A percentile compares a stretch with the other conserved stretches of the same genome.
Conservation (phyloP, 2,888 invertebrate species). For the Lordiphosa andalusiaca region DNA sequence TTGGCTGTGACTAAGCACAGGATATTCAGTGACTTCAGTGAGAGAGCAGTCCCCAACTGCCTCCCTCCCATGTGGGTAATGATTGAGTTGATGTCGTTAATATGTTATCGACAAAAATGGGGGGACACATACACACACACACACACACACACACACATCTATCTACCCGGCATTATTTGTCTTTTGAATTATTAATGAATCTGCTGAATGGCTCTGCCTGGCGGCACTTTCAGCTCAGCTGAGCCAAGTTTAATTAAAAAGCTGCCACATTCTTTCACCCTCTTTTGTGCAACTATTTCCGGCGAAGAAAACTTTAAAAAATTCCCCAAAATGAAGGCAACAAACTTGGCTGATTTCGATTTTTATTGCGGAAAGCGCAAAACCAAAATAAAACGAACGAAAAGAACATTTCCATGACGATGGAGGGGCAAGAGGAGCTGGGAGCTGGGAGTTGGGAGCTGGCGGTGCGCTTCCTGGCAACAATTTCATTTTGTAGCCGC, state of each 20-base stretch:
- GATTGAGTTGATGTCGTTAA: slow-evolving; percentile 76
- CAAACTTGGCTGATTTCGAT: slow-evolving; percentile 62
- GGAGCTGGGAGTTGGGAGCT: not conserved
- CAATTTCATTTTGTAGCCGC: slow-evolving; percentile 53
- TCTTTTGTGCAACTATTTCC: slow-evolving; percentile 2
- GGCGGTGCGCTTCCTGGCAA: slow-evolving; percentile 62
- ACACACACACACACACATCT: slow-evolving; percentile 13
- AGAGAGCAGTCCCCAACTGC: not conserved
- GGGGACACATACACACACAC: slow-evolving; percentile 16
- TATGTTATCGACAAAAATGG: slow-evolving; percentile 40
- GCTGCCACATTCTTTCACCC: not conserved
- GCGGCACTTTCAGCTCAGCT: not conserved
- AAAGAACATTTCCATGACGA: slow-evolving; percentile 25
- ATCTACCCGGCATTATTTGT: slow-evolving; percentile 23
- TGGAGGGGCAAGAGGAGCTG: not conserved
- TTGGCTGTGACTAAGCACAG: slow-evolving; percentile 32
- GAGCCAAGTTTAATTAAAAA: slow-evolving; percentile 1
- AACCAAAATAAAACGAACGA: slow-evolving; percentile 27
- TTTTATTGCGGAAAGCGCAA: slow-evolving; percentile 52
- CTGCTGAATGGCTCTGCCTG: slow-evolving; percentile 14
- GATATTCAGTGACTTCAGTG: not conserved
- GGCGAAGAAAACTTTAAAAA: slow-evolving; percentile 35
- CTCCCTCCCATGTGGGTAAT: slow-evolving; percentile 51
- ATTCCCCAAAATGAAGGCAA: slow-evolving; percentile 14
- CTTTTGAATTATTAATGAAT: slow-evolving; percentile 78